Evolutionary conservation across 2,113 vertebrate species (phyloP), one percentile per base, ranked within the genome.

Genomic region (Heterochromis multidens): DNA sequence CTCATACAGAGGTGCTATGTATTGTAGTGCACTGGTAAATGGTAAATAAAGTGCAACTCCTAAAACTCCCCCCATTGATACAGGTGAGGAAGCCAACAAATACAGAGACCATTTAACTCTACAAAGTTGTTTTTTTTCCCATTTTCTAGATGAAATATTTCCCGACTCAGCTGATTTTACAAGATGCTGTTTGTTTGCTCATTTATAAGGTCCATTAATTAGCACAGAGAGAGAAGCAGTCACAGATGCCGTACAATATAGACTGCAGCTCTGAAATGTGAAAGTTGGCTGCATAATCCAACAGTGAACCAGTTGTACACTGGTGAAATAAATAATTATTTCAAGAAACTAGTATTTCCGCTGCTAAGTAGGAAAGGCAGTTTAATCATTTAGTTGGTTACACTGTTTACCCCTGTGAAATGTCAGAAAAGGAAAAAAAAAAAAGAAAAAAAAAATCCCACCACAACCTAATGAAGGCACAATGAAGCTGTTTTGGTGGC

Each of bases 381-480:
- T 49, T 49, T 49, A 49, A 74, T n/a, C 21, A 19, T 74, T 74
- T 31, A 54, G 19, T 74, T 49, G 0, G 6, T 74, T 74, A 74
- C 1, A 31, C 46, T 4, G 1, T 74, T 0, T 31, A 72, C 29
- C 17, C 17, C 17, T 21, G 43, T 6, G 17, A 29, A 59, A 0
- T 29, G 25, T 49, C 27, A 74, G 6, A 31, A 49, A 29, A 72
- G 1, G 2, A 16, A 37, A 37, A 37, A 37, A 37, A 3, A 9
- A 37, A 9, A 13, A 4, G 12, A 13, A 43, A 43, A 43, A 49
- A 72, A 29, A 49, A 21, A 72, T 0, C 43, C 25, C 16, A 49
- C 17, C 43, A 21, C 49, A 72, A 49, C 0, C 40, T 72, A 29
- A 72, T 29, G 40, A 52, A 52, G 67, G 67, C 17, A 17, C 43